Base-by-base conservation (phyloP, 1,140 invertebrate species). In the Sinella curviseta region DNA sequence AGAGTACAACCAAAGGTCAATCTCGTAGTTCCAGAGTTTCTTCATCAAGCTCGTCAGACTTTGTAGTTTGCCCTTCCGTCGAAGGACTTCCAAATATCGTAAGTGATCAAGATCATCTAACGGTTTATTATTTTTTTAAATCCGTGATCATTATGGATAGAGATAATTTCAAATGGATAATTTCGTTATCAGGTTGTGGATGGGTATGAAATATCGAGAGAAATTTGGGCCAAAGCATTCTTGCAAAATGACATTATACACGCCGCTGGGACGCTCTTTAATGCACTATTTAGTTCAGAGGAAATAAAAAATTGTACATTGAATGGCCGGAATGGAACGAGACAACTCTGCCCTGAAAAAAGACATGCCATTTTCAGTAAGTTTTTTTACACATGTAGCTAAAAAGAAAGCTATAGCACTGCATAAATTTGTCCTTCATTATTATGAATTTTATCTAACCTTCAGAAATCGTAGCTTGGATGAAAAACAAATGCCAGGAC, bases 181-280 rank as follows among this genome's bases (percentile, higher is more conserved):
- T 48, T 36, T 48, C 34, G 4, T 20, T 2, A 8, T 39, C 3
- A 75, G 74, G 74, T 48, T 28, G 74, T 75, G 34, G 74, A 75
- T 75, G 74, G 74, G 35, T 75, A 48, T 75, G 39, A 48, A 75
- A 75, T 75, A n/a, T 26, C 74, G 31, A 75, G 74, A 54, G 74
- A 75, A 75, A 48, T 75, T 75, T 75, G 74, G 74, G 74, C 74
- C 74, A 75, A 75, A 75, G 74, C 74, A 39, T 75, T 75, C 74
- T 26, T 75, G 3, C 74, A 75, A 75, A 54, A 36, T 48, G 74
- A 75, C 39, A 75, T 75, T 24, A 48, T 36, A n/a, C 74, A 75
- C 26, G 74, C 74, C 3, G 74, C 74, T 28, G 74, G 74, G 14
- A 75, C 39, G 2, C 74, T 75, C 3, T 75, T 75, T 26, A 75